Evolutionary conservation across 2,113 vertebrate genomes (phyloP).

Genomic region (Mystacornis crossleyi): DNA sequence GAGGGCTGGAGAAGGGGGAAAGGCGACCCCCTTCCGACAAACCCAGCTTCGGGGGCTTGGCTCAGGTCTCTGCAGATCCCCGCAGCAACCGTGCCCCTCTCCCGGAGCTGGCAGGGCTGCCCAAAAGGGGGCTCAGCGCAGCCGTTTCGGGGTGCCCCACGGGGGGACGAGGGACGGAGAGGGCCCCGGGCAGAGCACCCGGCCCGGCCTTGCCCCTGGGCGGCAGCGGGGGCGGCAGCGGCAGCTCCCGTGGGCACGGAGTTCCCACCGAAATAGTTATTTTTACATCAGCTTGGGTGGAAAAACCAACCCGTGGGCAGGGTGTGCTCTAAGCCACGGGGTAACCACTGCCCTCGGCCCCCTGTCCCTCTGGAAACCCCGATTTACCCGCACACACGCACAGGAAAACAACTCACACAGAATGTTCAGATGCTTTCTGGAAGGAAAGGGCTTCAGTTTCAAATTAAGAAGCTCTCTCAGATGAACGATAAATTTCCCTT

Average conservation of each 20-base stretch:
- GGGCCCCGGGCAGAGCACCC: not conserved
- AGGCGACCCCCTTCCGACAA: not conserved
- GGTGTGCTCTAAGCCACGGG: not conserved
- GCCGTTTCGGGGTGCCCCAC: not conserved
- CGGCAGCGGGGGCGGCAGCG: not conserved
- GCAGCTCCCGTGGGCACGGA: not conserved
- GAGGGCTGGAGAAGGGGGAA: not conserved
- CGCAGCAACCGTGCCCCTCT: not conserved
- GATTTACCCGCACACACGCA: not conserved
- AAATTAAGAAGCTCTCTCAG: not conserved
- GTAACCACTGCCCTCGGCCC: not conserved
- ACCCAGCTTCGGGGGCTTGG: not conserved
- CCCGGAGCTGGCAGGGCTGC: not conserved
- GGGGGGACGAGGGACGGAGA: not conserved
- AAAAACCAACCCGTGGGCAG: not conserved
- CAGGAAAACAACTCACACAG: not conserved
- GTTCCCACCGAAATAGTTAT: not conserved
- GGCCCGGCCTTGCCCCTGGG: not conserved
- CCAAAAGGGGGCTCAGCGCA: not conserved
- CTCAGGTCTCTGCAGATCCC: not conserved
- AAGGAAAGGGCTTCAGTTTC: not conserved
- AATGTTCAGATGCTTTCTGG: not conserved
- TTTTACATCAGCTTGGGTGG: not conserved
- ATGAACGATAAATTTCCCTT: slow-evolving; percentile 18
- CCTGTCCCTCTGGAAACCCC: not conserved